These are phyloP conservation scores for Stenotaenia linearis DNA, from an alignment of 2,888 invertebrate species.

Conservation along the genomic window DNA sequence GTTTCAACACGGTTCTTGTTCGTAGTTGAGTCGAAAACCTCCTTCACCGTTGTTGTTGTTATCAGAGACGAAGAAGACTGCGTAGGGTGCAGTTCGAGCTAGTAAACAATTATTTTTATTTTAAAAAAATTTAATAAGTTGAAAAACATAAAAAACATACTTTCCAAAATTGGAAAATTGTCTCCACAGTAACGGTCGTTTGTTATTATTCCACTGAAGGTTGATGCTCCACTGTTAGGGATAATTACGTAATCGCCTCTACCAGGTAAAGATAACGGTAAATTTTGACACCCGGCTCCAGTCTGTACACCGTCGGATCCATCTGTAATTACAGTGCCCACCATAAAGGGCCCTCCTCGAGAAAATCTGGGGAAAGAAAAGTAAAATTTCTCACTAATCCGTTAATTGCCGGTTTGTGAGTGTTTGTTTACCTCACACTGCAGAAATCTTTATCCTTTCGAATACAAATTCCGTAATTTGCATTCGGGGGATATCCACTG, in stretches of 20 bases:
- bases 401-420: neutral
- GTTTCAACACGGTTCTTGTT: constrained; percentile 11
- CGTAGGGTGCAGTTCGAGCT: constrained; percentile 10
- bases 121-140: neutral
- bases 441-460: constrained; percentile 59
- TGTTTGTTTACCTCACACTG: constrained; percentile 54
- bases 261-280: constrained; percentile 24
- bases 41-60: constrained; percentile 32
- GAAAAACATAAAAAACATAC: neutral
- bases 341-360: constrained; percentile 9
- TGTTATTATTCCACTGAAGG: neutral
- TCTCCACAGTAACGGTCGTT: constrained; percentile 22
- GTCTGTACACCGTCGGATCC: constrained; percentile 30
- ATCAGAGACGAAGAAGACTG: neutral
- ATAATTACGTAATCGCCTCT: constrained; percentile 29
- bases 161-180: constrained; percentile 8
- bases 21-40: constrained; percentile 27
- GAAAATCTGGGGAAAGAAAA: neutral
- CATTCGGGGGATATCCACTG: constrained; percentile 28
- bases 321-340: constrained; percentile 26
- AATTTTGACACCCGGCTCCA: neutral
- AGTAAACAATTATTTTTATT: neutral
- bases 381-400: neutral
- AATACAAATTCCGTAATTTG: constrained; percentile 70
- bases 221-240: constrained; percentile 8